These are phyloP conservation scores for Silurus meridionalis DNA, from an alignment of 2,113 vertebrate genomes.

Conservation along the genomic window DNA sequence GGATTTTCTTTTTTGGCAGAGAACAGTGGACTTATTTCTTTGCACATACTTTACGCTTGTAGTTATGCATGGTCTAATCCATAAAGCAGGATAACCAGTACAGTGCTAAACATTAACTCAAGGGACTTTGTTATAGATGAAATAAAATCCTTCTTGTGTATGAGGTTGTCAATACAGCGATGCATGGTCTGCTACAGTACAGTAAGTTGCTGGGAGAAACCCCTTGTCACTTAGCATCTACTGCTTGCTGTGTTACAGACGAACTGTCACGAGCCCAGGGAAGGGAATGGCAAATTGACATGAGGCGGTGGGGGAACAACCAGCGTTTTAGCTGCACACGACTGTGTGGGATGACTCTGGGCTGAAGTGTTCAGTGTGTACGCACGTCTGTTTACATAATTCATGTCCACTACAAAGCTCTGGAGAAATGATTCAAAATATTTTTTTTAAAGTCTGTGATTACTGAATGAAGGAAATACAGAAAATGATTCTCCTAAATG, in stretches of 20 bases:
- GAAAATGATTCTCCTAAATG: not conserved
- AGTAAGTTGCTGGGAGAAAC: constrained; percentile 39
- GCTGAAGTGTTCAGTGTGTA: constrained; percentile 40
- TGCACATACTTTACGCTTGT: not conserved
- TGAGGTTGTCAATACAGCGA: not conserved
- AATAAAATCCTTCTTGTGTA: not conserved
- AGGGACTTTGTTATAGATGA: not conserved
- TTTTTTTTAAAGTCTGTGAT: not conserved
- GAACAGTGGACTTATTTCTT: constrained; percentile 3
- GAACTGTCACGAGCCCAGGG: constrained; percentile 49
- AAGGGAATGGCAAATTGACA: constrained; percentile 54
- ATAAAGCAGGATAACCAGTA: not conserved
- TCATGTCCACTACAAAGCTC: not conserved
- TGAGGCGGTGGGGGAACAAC: constrained; percentile 47
- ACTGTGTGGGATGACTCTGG: constrained; percentile 50
- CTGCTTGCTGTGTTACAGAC: constrained; percentile 24
- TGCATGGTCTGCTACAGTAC: constrained; percentile 10
- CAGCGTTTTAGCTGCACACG: constrained; percentile 49
- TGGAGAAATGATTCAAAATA: constrained; percentile 8
- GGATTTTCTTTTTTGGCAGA: not conserved
- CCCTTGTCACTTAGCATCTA: constrained; percentile 59
- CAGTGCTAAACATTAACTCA: not conserved
- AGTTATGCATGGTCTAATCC: not conserved
- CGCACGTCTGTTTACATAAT: not conserved
- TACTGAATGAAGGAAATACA: not conserved